These are phyloP conservation scores for Malurus alboscapulatus DNA, from an alignment of 2,113 vertebrate species.

Conservation along the genomic window DNA sequence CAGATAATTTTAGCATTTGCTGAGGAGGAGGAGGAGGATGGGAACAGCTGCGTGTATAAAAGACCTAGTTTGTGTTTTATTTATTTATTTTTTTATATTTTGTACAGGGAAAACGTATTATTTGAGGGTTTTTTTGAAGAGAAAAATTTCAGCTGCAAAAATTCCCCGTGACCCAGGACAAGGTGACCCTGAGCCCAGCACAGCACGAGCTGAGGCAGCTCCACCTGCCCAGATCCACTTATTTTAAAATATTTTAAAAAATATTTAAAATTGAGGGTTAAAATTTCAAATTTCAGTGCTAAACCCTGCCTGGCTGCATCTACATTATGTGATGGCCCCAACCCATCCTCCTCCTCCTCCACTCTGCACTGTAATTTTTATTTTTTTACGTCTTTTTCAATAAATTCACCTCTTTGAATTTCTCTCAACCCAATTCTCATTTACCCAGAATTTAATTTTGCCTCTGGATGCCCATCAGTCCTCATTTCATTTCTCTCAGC, in stretches of 20 bases:
- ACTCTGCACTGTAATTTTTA: neutral
- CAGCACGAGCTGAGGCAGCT: fast-evolving
- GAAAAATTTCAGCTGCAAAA: neutral
- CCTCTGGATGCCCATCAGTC: neutral
- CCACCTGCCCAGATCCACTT: neutral
- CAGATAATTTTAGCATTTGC: neutral
- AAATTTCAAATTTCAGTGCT: neutral
- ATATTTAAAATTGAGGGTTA: too few species aligned
- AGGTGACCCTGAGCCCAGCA: fast-evolving
- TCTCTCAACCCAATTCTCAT: neutral
- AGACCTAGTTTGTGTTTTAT: neutral
- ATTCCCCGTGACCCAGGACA: neutral
- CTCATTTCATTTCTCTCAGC: neutral
- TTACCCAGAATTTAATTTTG: neutral
- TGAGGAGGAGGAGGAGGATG: neutral
- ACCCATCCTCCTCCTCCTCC: neutral
- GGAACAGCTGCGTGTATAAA: neutral
- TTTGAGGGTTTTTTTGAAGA: neutral
- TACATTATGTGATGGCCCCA: fast-evolving
- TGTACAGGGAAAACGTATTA: neutral
- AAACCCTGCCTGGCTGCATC: fast-evolving
- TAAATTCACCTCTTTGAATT: fast-evolving
- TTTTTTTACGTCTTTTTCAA: neutral
- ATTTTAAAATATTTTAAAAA: too few species aligned
- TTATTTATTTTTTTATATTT: neutral